A percentile compares a stretch with the other conserved stretches of the same genome.
Conservation (phyloP, 2,797 vertebrate species). For the Chloroceryle inda region DNA sequence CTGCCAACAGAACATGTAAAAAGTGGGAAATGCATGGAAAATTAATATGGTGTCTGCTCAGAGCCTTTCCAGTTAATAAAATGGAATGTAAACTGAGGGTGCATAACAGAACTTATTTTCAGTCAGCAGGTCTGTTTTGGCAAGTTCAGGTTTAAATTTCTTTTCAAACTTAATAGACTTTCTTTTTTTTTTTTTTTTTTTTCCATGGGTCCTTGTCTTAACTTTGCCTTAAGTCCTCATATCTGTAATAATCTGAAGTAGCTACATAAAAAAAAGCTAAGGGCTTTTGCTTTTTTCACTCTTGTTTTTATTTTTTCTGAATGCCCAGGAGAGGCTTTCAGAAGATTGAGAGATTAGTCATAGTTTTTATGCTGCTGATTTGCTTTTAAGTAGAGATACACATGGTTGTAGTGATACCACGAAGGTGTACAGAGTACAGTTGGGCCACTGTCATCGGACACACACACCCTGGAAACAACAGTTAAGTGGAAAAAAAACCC, state of each 20-base stretch:
- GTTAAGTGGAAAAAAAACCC: neutral
- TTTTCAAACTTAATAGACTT: neutral
- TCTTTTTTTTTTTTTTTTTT: neutral
- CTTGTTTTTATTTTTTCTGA: neutral
- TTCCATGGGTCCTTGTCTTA: neutral
- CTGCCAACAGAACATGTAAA: neutral
- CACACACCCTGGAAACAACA: neutral
- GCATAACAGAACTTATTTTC: neutral
- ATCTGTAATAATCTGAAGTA: neutral
- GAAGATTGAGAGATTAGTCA: neutral
- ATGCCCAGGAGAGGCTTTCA: neutral
- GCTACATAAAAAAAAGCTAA: neutral
- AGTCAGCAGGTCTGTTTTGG: neutral
- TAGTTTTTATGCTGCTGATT: neutral
- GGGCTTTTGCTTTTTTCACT: neutral
- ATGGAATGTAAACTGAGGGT: neutral
- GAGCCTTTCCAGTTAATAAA: neutral
- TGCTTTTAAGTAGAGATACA: neutral
- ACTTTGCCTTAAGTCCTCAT: neutral
- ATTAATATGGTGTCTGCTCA: neutral
- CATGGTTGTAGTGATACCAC: neutral
- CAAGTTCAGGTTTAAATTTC: neutral
- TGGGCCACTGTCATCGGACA: neutral
- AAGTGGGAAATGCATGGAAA: rapidly evolving
- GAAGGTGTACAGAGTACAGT: neutral